Base-by-base conservation (phyloP, 2,888 invertebrate genomes). In the Pristionchus exspectatus region DNA sequence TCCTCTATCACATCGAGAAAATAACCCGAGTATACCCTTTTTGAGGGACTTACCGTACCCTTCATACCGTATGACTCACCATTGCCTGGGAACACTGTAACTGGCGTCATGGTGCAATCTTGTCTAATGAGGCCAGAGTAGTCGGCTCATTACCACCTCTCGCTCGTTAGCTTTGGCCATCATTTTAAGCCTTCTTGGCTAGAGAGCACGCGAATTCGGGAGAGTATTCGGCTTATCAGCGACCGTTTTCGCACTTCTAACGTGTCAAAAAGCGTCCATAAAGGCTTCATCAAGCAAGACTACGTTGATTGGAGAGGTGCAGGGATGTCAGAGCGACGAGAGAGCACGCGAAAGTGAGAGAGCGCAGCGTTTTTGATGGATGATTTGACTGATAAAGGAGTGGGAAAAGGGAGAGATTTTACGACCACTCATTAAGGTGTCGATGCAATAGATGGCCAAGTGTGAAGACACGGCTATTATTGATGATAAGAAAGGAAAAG, bases 111-210 rank as follows among this genome's bases (percentile, higher is more conserved):
- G 44, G 18, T 38, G 18, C 7, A 44, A 44, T 77, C 44, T 44
- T 2, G 44, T 44, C 77, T 77, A 77, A 77, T 77, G 77, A 77
- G 77, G 38, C 77, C 77, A 77, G 77, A 77, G 77, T 77, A 77
- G 77, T n/a, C 77, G 44, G 9, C 44, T 77, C 38, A 44, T 77
- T 77, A 44, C 44, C 30, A 24, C 38, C 69, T 77, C 38, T 74
- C 12, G n/a, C 44, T 77, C 44, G 24, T 38, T 38, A 77, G 38
- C 77, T 44, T 77, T 24, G 2, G 38, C 30, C 0, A 9, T 74
- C 21, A 16, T 44, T 24, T 5, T 44, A 44, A 38, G 21, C 30
- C 9, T 18, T 77, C 9, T 69, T 7, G 33, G 30, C 77, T 44
- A 77, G 77, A 77, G 38, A 77, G 21, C 77, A 77, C 21, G 24